Base-by-base conservation (phyloP, 2,888 invertebrate genomes). In the Aleiodes testaceus region DNA sequence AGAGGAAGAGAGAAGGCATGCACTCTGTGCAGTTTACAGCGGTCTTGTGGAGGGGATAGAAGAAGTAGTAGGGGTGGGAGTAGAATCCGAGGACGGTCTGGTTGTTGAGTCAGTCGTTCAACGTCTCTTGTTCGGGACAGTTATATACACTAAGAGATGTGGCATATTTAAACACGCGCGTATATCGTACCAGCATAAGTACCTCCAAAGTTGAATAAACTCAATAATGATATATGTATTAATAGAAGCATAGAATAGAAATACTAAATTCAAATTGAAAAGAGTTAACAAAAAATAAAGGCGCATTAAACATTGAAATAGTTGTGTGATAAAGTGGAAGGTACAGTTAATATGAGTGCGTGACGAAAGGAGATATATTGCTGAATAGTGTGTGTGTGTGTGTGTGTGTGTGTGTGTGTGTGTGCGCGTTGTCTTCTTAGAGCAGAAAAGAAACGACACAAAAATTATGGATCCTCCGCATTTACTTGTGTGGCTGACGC, bases 271-370 rank as follows among this genome's bases (percentile, higher is more conserved):
- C 0, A 1, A 5, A 45, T 22, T 63, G 44, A 22, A 6, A 22
- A 4, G 12, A n/a, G n/a, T n/a, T 3, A 59, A 16, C 11, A 59
- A 59, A 45, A 20, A 61, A 18, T n/a, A 47, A 47, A 47, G 26
- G 5, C 16, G 16, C 14, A 42, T 45, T 63, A 45, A 45, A 63
- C 63, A 63, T 0, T 26, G 5, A 26, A 26, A 45, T 45, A 45
- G 22, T 20, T 5, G 5, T n/a, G 42, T 63, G 20, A 45, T 20
- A 64, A 50, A 64, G 53, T 47, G 69, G 63, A 22, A 45, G 20
- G 11, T 52, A 42, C 3, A 53, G 77, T 79, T 78, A 79, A 75
- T 79, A 86, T 85, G 85, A 81, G 83, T 82, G 85, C 83, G 82
- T 85, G 85, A 85, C 84, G 79, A 78, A 67, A 75, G 72, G 72